Conservation (phyloP, 1,140 invertebrate species). For the Mamestra configurata region DNA sequence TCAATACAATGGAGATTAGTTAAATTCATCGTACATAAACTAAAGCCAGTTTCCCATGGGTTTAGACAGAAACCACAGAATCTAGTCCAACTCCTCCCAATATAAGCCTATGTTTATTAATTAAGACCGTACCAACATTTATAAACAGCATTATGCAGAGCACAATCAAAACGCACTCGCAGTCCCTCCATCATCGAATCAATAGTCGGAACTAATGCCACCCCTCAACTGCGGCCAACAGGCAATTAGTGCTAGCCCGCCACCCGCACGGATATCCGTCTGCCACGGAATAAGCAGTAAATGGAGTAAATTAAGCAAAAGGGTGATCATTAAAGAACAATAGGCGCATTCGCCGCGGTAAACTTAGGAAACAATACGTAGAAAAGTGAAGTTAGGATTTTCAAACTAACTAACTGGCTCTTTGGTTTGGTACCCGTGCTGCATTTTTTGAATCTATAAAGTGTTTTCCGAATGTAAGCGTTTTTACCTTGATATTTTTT, state of each 20-base stretch:
- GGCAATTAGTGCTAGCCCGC: conserved; percentile 65
- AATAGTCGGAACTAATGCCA: conserved; percentile 57
- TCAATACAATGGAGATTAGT: too few relatives aligned
- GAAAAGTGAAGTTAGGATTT: too few relatives aligned
- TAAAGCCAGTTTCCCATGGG: too few relatives aligned
- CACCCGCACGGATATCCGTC: conserved; percentile 70
- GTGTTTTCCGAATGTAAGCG: too few relatives aligned
- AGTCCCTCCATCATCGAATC: conserved; percentile 56
- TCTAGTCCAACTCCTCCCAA: too few relatives aligned
- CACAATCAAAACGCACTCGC: conserved; percentile 17
- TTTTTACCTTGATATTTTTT: too few relatives aligned
- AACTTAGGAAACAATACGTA: too few relatives aligned
- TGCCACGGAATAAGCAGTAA: conserved; percentile 37
- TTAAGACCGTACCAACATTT: not conserved
- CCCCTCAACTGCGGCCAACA: conserved; percentile 53
- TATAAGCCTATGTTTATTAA: not conserved
- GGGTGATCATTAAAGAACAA: not conserved
- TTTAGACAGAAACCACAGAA: too few relatives aligned
- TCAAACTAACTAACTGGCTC: too few relatives aligned
- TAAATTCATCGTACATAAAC: too few relatives aligned
- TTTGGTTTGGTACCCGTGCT: too few relatives aligned
- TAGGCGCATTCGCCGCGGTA: not conserved
- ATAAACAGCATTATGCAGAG: conserved; percentile 22
- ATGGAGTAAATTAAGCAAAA: not conserved
- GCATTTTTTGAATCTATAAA: too few relatives aligned